Conservation (phyloP, 2,113 vertebrate genomes). For the Microcebus lehilahytsara region DNA sequence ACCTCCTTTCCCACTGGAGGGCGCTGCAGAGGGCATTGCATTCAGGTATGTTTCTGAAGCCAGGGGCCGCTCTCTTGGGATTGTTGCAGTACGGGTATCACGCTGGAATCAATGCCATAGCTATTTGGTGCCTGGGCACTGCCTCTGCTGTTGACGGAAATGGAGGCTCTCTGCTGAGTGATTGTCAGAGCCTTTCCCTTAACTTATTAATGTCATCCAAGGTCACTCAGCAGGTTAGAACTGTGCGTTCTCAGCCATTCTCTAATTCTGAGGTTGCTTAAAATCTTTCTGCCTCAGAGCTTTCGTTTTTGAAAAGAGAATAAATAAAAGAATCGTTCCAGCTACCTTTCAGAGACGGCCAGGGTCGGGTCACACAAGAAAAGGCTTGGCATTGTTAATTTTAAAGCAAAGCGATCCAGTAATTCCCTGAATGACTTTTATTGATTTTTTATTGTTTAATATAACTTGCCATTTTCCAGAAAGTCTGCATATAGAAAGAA, state of each 20-base stretch:
- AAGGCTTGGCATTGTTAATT: not conserved
- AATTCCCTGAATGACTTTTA: not conserved
- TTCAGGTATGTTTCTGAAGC: not conserved
- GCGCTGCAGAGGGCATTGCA: not conserved
- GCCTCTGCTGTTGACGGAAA: not conserved
- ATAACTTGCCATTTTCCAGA: not conserved
- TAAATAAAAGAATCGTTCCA: not conserved
- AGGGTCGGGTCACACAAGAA: not conserved
- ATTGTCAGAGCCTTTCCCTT: not conserved
- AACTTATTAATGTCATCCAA: not conserved
- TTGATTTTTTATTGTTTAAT: not conserved
- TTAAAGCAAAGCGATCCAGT: not conserved
- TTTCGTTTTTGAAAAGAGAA: not conserved
- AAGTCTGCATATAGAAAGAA: not conserved
- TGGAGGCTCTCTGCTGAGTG: not conserved
- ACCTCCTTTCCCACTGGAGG: not conserved
- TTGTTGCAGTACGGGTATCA: accelerated
- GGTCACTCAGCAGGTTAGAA: not conserved
- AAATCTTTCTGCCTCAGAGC: not conserved
- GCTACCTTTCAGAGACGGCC: not conserved
- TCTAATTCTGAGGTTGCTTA: not conserved
- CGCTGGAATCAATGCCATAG: not conserved
- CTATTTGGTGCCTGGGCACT: not conserved
- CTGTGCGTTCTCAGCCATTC: not conserved
- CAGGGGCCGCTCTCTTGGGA: not conserved